A percentile compares a stretch with the other conserved stretches of the same genome.
phyloP scores from a whole-genome alignment of 2,113 vertebrate genomes.

The Athene noctua region DNA sequence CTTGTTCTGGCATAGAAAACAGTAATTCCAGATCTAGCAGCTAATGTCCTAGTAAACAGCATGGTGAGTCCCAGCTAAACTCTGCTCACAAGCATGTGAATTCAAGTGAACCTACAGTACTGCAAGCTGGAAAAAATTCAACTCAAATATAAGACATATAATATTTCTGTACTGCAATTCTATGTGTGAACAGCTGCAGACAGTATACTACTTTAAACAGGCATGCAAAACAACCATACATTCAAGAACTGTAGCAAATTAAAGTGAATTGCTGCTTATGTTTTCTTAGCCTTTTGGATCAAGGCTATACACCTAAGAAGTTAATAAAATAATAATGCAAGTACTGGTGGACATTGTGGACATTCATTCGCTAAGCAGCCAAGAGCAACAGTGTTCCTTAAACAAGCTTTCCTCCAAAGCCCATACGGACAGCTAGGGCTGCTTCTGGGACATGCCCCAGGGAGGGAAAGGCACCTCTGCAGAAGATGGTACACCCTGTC shows the following conservation, averaged over 20 bases:
- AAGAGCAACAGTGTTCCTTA: background rate
- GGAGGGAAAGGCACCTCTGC: background rate
- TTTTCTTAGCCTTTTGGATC: background rate
- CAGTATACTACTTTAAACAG: background rate
- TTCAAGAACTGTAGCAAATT: background rate
- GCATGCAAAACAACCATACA: background rate
- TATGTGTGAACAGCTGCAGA: background rate
- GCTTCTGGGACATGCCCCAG: background rate
- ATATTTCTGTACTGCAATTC: background rate
- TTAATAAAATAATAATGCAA: background rate
- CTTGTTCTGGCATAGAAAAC: background rate
- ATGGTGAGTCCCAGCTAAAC: background rate
- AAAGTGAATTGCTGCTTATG: background rate
- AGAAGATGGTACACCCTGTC: background rate
- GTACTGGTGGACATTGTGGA: background rate
- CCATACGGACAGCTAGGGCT: fast-evolving
- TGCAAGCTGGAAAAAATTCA: background rate
- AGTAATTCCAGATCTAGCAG: background rate
- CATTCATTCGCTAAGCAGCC: background rate
- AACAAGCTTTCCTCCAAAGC: background rate
- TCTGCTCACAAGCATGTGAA: background rate
- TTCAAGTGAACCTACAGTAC: background rate
- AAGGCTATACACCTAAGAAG: background rate
- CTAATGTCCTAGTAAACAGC: background rate
- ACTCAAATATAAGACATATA: background rate